phyloP scores from a whole-genome alignment of 2,888 invertebrate species.

The Cyaniris semiargus region DNA sequence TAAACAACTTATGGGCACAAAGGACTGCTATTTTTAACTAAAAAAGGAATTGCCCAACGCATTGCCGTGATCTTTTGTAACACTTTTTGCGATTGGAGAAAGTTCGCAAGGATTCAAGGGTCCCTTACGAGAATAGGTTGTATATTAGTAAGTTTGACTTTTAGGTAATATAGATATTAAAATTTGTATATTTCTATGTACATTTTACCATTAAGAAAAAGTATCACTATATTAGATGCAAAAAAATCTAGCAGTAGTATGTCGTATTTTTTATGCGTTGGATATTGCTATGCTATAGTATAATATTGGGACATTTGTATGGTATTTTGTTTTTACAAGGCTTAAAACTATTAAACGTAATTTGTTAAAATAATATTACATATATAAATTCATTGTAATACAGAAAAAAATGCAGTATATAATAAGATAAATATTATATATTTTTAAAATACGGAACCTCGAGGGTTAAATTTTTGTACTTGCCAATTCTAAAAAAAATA shows the following conservation, averaged over 20 bases:
- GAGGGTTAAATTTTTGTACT: not conserved
- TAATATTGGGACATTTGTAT: no score
- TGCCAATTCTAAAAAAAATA: not conserved
- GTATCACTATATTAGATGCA: no score
- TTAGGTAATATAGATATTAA: not conserved
- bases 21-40: conserved; percentile 66
- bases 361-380: no score
- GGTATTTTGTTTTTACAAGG: no score
- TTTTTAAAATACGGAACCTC: not conserved
- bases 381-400: no score
- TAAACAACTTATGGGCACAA: conserved; percentile 73
- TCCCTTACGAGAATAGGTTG: conserved; percentile 26
- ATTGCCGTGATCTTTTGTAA: conserved; percentile 71
- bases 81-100: conserved; percentile 58
- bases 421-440: not conserved
- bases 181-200: no score
- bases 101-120: conserved; percentile 49
- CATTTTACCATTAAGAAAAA: no score
- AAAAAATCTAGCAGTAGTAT: no score
- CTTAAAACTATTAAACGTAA: no score
- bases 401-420: no score
- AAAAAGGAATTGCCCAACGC: conserved; percentile 72
- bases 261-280: no score
- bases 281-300: no score
- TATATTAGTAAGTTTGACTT: not conserved